Evolutionary conservation across 2,888 invertebrate species (phyloP).

Genomic region (Machimus rusticus): DNA sequence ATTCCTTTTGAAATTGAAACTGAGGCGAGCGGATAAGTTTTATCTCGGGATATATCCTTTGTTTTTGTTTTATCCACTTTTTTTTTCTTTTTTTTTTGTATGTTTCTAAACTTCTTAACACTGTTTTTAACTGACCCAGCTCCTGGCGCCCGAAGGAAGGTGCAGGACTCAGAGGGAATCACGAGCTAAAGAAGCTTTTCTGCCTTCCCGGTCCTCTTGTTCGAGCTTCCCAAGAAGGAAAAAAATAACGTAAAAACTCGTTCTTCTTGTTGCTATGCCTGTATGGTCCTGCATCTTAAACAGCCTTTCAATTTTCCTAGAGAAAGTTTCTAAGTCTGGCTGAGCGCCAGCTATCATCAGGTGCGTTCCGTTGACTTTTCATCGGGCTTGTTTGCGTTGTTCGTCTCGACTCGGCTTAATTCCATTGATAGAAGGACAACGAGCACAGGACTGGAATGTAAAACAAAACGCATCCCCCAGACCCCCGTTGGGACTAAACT

Average conservation of each 20-base stretch:
- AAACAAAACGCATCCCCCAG: background rate
- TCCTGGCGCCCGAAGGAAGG: background rate
- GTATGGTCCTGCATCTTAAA: slow-evolving; percentile 27
- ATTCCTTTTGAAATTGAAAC: slow-evolving; percentile 26
- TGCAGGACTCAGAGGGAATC: background rate
- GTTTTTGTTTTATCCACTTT: background rate
- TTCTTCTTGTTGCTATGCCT: background rate
- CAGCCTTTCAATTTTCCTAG: slow-evolving; percentile 16
- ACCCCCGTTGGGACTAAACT: no score
- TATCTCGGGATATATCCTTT: slow-evolving; percentile 4
- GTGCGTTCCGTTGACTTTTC: slow-evolving; percentile 33
- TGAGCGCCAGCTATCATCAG: background rate
- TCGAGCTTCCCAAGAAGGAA: background rate
- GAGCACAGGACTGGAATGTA: background rate
- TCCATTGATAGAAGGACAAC: slow-evolving; percentile 1
- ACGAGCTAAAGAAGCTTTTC: background rate
- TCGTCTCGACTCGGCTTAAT: background rate
- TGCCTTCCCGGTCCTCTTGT: background rate
- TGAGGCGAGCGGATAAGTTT: slow-evolving; percentile 8
- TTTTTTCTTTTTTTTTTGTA: background rate
- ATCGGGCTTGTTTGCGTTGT: background rate
- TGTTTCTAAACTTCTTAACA: slow-evolving; percentile 29
- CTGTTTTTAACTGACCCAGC: slow-evolving; percentile 26
- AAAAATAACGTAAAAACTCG: background rate
- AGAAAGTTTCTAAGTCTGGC: background rate